phyloP scores from a whole-genome alignment of 2,113 vertebrate genomes.

The pig (Sus scrofa) region T2T-Sscrofa CM000815.6:114851001-114851500 shows the following conservation, averaged over 20 bases:
- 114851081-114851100: background rate
- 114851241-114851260: background rate
- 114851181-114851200: background rate
- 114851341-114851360: conserved; percentile 79
- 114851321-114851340: background rate
- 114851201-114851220: background rate
- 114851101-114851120: background rate
- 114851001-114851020: background rate
- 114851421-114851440: conserved; percentile 90
- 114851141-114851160: background rate
- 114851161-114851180: background rate
- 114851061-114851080: background rate
- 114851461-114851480: background rate
- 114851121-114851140: background rate
- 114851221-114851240: background rate
- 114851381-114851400: conserved; percentile 89
- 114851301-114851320: background rate
- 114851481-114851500: background rate
- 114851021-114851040: background rate
- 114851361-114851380: conserved; percentile 90
- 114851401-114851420: conserved; percentile 92
- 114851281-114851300: background rate
- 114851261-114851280: background rate
- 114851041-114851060: background rate
- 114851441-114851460: conserved; percentile 35